Evolutionary conservation across 1,140 invertebrate species (phyloP).

Genomic region (Pseudomyrmex dendroicus): DNA sequence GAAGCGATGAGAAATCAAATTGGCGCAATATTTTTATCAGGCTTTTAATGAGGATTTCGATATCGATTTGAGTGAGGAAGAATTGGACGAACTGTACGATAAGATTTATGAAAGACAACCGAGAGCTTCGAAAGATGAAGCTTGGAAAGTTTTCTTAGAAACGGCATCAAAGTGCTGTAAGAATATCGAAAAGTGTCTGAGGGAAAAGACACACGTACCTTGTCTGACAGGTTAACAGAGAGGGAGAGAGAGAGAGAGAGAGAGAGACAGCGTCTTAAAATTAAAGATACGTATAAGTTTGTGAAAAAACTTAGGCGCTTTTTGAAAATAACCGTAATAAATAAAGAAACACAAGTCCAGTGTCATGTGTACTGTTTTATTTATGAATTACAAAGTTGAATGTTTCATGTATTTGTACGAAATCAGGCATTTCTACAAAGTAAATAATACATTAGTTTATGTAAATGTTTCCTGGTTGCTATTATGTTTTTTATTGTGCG

Average conservation of each 20-base stretch:
- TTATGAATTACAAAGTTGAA: neutral
- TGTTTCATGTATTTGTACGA: neutral
- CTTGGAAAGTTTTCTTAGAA: constrained; percentile 32
- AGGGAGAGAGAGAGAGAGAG: neutral
- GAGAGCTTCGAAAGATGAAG: constrained; percentile 45
- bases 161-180: constrained; percentile 60
- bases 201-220: constrained; percentile 35
- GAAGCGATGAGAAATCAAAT: constrained; percentile 2
- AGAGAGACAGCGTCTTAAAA: neutral
- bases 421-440: neutral
- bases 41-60: constrained; percentile 6
- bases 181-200: constrained; percentile 52
- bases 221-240: neutral
- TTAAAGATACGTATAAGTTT: neutral
- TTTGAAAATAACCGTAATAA: neutral
- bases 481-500: neutral
- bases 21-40: constrained; percentile 8
- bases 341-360: neutral
- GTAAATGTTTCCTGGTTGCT: constrained; percentile 49
- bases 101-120: constrained; percentile 58
- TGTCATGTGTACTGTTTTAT: neutral
- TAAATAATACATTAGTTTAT: constrained; percentile 26
- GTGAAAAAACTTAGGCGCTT: too few relatives aligned
- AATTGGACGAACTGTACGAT: constrained; percentile 55
- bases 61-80: constrained; percentile 44